Conservation (phyloP, 2,113 vertebrate species). For the Cochlearius cochlearius region DNA sequence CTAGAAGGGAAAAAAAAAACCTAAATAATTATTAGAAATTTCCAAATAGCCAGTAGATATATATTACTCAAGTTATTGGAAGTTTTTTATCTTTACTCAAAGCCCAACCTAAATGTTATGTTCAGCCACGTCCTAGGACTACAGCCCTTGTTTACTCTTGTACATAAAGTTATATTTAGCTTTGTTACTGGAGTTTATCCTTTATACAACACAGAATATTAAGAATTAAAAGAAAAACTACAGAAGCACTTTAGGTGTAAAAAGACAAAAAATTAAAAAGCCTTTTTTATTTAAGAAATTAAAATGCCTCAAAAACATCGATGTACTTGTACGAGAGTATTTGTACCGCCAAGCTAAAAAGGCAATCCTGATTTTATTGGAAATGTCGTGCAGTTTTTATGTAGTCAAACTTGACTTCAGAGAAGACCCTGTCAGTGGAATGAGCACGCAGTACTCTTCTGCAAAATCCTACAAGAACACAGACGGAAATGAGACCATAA, state of each 20-base stretch:
- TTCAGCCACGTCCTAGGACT: rapidly evolving
- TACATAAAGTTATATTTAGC: neutral
- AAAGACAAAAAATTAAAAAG: neutral
- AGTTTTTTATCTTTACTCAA: neutral
- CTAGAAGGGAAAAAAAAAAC: neutral
- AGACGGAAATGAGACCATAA: constrained; percentile 25
- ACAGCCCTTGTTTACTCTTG: neutral
- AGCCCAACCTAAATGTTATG: neutral
- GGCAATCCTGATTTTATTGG: neutral
- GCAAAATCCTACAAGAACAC: constrained; percentile 23
- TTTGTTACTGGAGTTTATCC: neutral
- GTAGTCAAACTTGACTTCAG: neutral
- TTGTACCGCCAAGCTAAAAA: neutral
- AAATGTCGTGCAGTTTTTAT: neutral
- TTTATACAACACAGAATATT: neutral
- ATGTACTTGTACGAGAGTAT: neutral
- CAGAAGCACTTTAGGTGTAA: neutral
- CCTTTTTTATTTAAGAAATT: neutral
- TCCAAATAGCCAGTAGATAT: neutral
- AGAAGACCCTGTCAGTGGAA: neutral
- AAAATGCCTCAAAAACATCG: neutral
- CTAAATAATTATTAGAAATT: neutral
- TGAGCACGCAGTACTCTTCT: neutral
- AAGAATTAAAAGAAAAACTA: neutral
- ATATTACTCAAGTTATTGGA: neutral